Percentiles rank a stretch among this genome's conserved stretches.
These are phyloP conservation scores for Blomia tropicalis DNA, from an alignment of 2,888 invertebrate species.

Conservation along the genomic window DNA sequence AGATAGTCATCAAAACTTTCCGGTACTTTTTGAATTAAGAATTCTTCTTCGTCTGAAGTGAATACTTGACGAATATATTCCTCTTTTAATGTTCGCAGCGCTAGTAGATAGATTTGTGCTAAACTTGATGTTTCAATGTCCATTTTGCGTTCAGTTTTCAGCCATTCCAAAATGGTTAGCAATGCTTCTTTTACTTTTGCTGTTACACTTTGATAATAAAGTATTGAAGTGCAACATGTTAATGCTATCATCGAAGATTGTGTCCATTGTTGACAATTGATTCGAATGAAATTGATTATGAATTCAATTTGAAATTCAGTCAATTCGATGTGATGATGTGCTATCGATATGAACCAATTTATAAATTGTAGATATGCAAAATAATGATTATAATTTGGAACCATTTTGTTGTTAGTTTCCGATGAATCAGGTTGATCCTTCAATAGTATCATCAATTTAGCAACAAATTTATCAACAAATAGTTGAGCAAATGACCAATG, in stretches of 20 bases:
- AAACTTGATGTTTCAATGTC: conserved; percentile 23
- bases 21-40: neutral
- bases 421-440: neutral
- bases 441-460: neutral
- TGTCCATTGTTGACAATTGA: conserved; percentile 15
- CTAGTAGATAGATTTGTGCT: conserved; percentile 25
- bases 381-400: neutral
- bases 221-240: conserved; percentile 22
- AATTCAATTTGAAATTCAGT: conserved; percentile 16
- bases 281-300: conserved; percentile 18
- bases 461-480: conserved; percentile 9
- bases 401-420: neutral
- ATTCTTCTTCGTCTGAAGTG: conserved; percentile 21
- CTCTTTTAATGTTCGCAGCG: conserved; percentile 23
- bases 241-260: conserved; percentile 9
- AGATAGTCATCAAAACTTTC: conserved; percentile 3
- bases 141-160: conserved; percentile 22
- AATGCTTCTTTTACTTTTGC: conserved; percentile 15
- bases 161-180: conserved; percentile 17
- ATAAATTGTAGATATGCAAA: neutral
- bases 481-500: neutral
- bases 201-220: conserved; percentile 19
- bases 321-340: conserved; percentile 13
- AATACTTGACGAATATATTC: conserved; percentile 23
- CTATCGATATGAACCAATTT: conserved; percentile 3